Percentiles rank a stretch among this genome's conserved stretches.
Evolutionary conservation across 2,797 vertebrate species (phyloP).

Genomic region (Chelonia mydas): DNA sequence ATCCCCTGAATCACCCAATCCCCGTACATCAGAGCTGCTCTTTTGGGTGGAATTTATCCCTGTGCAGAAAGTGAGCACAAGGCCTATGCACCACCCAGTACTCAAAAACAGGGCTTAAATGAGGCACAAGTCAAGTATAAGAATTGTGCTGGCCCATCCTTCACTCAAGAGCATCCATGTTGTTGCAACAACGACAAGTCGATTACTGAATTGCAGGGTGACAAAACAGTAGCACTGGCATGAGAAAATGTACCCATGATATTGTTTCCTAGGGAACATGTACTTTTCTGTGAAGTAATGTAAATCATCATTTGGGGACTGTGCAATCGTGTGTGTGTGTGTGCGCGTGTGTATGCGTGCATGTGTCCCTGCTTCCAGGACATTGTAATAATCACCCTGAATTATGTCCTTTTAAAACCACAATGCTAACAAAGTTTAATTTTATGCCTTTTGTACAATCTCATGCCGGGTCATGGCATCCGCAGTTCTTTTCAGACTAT

Average conservation of each 20-base stretch:
- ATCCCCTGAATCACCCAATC: neutral
- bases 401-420: neutral
- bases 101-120: neutral
- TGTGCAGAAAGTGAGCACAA: neutral
- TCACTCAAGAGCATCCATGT: neutral
- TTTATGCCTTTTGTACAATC: neutral
- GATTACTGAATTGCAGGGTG: neutral
- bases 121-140: accelerated
- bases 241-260: neutral
- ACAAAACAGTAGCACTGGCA: neutral
- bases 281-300: neutral
- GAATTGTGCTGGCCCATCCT: neutral
- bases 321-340: accelerated
- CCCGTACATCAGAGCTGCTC: neutral
- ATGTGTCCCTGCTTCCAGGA: neutral
- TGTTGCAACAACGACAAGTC: accelerated
- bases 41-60: neutral
- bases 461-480: neutral
- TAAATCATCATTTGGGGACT: neutral
- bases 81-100: neutral
- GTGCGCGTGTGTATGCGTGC: no score
- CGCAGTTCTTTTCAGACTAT: neutral
- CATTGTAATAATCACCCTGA: neutral
- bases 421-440: neutral
- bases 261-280: accelerated